Evolutionary conservation across 2,113 vertebrate species (phyloP), one percentile per base, ranked within the genome.

Genomic region (Xenus cinereus): DNA sequence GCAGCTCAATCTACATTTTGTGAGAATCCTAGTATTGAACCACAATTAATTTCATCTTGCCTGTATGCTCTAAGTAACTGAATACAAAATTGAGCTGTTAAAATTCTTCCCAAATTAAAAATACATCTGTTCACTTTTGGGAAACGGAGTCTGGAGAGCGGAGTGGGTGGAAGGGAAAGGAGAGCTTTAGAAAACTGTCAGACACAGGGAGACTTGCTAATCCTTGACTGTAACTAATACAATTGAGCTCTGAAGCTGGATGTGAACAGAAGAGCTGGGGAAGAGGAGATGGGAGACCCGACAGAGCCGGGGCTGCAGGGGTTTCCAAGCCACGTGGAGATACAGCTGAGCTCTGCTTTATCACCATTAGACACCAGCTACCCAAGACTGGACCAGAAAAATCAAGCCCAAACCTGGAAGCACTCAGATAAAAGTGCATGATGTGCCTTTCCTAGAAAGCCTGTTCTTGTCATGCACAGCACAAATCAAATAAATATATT

Each of bases 51-150:
- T 37, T 67, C 37, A 74, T 46, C 53, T 69, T 88, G 51, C 51
- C 89, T 51, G 11, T 77, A 39, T 1, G 2, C 18, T 41, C 53
- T 54, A 23, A 86, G 62, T 37, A 89, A 96, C 63, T 81, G 46
- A 80, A 51, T 12, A 35, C 2, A 2, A 64, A 96, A 89, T 7
- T 0, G 3, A 91, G 87, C 84, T 86, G 90, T 28, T 93, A 41
- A 84, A 93, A 74, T 84, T 74, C 63, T 50, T 92, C 86, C 48
- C 51, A 66, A 90, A 97, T 92, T 95, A 86, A 96, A 97, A 97
- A 96, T 79, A 66, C 76, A 77, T 94, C 88, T 95, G 84, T 48
- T 93, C 59, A 17, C 83, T 93, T 90, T 60, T 0, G 3, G 60
- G 83, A 92, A 78, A 75, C 77, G 86, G 46, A 84, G 26, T 51